phyloP scores from a whole-genome alignment of 2,797 vertebrate species.

The Siniperca undulata region DNA sequence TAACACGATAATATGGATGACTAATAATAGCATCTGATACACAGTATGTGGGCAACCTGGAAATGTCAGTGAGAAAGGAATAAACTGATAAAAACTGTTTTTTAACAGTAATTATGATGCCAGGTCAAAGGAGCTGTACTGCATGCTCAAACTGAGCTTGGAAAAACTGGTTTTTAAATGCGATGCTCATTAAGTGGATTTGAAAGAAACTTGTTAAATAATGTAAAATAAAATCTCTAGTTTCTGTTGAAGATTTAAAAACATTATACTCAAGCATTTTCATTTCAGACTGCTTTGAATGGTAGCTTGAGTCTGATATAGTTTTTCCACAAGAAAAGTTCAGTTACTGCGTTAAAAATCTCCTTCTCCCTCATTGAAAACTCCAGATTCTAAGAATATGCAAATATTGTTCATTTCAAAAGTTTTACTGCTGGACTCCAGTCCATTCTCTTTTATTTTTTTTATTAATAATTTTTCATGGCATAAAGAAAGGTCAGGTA shows the following conservation, averaged over 20 bases:
- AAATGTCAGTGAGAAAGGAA: neutral
- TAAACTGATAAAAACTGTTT: neutral
- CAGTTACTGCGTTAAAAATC: no score
- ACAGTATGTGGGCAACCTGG: neutral
- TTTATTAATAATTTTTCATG: neutral
- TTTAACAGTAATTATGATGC: neutral
- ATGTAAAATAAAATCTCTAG: neutral
- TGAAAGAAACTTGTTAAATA: neutral
- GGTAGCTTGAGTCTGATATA: neutral
- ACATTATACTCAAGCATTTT: neutral
- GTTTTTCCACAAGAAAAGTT: neutral
- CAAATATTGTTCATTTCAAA: no score
- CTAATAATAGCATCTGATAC: neutral
- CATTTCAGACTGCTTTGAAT: no score
- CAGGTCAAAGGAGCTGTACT: neutral
- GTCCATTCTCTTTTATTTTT: no score
- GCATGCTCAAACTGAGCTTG: neutral
- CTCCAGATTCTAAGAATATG: no score
- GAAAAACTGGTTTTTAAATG: no score
- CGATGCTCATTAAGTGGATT: accelerated
- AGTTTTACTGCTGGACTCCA: no score
- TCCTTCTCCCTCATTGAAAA: no score
- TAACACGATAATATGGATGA: neutral
- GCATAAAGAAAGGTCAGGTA: no score
- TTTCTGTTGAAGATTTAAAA: neutral